Base-by-base conservation (phyloP, 2,113 vertebrate species). In the Poeciliopsis retropinna region DNA sequence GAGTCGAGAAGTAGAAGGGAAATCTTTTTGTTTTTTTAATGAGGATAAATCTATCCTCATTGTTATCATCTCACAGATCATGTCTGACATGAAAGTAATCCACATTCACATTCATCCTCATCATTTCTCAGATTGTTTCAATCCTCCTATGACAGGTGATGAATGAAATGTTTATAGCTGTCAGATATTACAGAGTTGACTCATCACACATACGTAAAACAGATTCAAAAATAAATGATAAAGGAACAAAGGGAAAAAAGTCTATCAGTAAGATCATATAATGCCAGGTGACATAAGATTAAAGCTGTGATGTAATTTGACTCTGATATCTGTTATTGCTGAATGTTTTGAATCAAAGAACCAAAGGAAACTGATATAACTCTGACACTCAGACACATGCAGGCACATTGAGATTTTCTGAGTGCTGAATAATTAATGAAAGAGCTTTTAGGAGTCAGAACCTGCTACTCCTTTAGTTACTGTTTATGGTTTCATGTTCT, bases 371-470 rank as follows among this genome's bases (percentile, higher is more conserved):
- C 8, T 67, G 37, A 62, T 68, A 4, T 75, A 69, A 80, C 75
- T 30, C 39, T 37, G 31, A 75, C 37, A 71, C 66, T 32, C 62
- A 47, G 47, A 79, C 37, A 2, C 34, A 37, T 63, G 10, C 62
- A 32, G 51, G 22, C 1, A 7, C 10, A 0, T 39, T 82, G 64
- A 82, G 79, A 64, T 27, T 30, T 73, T 79, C 51, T 72, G 72
- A 29, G 47, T 41, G 51, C 1, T 88, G 69, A 87, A 84, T 84
- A 57, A 86, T 86, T 85, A 60, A 85, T 82, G 79, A 17, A 28
- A 31, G 54, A 64, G 28, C 70, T 80, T 72, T 73, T 71, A 78
- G 74, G 47, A 65, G 28, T 34, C 11, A 34, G 62, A 13, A 63
- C 70, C 61, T 64, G 41, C 60, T 15, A n/a, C 37, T 54, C 25